Evolutionary conservation across 2,888 invertebrate species (phyloP).

Genomic region (Cyclophora albipunctata): DNA sequence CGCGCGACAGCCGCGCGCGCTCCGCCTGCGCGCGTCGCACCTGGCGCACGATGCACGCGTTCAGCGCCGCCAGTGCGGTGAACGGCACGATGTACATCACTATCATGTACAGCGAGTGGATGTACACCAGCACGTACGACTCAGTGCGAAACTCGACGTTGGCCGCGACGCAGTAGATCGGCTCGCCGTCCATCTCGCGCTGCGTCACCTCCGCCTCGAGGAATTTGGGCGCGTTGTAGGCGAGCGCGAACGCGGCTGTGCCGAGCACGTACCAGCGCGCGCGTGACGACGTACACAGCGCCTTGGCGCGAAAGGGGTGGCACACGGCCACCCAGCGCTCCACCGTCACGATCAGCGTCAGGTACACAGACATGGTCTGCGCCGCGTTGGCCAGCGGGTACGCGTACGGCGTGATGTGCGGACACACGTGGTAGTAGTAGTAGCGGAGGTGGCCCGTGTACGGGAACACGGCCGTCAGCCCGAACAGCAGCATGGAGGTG

Average conservation of each 20-base stretch:
- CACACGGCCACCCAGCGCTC: conserved; percentile 97
- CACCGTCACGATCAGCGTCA: conserved; percentile 91
- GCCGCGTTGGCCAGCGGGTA: conserved; percentile 90
- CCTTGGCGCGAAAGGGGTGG: conserved; percentile 90
- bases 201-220: conserved; percentile 79
- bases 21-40: conserved; percentile 93
- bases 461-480: conserved; percentile 88
- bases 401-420: conserved; percentile 85
- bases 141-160: conserved; percentile 81
- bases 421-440: conserved; percentile 86
- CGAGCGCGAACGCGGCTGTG: conserved; percentile 85
- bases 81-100: conserved; percentile 97
- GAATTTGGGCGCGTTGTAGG: conserved; percentile 90
- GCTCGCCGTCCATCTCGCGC: conserved; percentile 63
- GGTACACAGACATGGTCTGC: conserved; percentile 95
- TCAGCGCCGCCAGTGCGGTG: conserved; percentile 89
- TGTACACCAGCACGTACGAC: conserved; percentile 89
- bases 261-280: conserved; percentile 87
- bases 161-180: conserved; percentile 82
- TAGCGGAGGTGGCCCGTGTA: conserved; percentile 85
- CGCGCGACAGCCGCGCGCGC: conserved; percentile 90
- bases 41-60: conserved; percentile 92
- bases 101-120: conserved; percentile 95
- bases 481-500: conserved; percentile 90
- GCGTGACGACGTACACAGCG: conserved; percentile 92